phyloP scores from a whole-genome alignment of 2,888 invertebrate species.

The Acrocyrtus sp. region DNA sequence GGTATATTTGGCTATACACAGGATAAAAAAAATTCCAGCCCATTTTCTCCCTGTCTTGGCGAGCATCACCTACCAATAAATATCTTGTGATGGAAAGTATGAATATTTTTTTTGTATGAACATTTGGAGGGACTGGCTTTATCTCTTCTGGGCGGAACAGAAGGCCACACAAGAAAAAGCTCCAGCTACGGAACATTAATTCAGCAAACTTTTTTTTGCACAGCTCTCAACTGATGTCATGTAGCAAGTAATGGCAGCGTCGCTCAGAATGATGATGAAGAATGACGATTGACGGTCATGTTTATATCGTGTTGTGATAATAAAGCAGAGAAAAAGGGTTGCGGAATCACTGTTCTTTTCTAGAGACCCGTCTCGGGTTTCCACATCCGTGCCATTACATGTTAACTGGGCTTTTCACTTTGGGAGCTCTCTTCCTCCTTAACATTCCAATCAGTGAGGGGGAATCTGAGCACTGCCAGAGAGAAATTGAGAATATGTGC shows the following conservation, averaged over 20 bases:
- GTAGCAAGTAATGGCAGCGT: too few relatives aligned
- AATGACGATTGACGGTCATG: background rate
- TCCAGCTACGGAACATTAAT: too few relatives aligned
- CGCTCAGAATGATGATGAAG: background rate
- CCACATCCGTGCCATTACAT: too few relatives aligned
- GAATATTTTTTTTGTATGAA: background rate
- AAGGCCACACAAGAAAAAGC: background rate
- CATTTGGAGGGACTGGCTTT: background rate
- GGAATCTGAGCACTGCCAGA: background rate
- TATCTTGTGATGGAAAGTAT: background rate
- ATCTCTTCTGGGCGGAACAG: background rate
- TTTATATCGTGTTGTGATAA: background rate
- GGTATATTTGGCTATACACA: too few relatives aligned
- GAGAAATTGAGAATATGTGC: too few relatives aligned
- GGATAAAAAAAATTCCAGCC: too few relatives aligned
- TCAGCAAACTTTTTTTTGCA: background rate
- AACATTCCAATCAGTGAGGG: background rate
- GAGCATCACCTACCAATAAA: background rate
- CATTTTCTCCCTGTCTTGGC: background rate
- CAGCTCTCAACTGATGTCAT: too few relatives aligned
- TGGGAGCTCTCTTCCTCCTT: conserved; percentile 2
- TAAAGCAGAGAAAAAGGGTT: too few relatives aligned
- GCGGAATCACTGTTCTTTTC: background rate
- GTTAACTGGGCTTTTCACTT: background rate
- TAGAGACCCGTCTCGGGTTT: background rate